Conservation (phyloP, 1,140 invertebrate genomes). For the Armadillidium nasatum region DNA sequence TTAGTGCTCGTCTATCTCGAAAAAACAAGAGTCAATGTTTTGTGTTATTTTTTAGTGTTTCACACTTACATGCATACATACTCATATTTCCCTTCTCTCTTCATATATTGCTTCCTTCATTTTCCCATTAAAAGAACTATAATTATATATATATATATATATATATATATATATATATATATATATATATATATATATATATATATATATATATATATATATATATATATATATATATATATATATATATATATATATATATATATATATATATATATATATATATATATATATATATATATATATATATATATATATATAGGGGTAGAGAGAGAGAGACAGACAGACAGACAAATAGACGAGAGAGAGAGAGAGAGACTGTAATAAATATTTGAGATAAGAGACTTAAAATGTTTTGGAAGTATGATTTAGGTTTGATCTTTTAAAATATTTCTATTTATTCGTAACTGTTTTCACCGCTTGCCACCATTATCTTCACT, state of each 20-base stretch:
- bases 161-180: conserved; percentile 9
- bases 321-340: background rate
- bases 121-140: no score
- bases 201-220: background rate
- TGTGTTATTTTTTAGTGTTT: no score
- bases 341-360: background rate
- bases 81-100: no score
- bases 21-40: no score
- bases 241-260: background rate
- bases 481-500: no score
- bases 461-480: background rate
- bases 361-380: background rate
- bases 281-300: background rate
- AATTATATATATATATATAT: background rate
- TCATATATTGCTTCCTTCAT: no score
- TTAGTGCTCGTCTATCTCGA: no score
- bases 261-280: background rate
- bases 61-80: no score
- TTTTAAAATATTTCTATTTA: background rate
- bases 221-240: background rate
- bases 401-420: background rate
- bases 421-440: no score
- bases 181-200: conserved; percentile 2
- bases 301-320: background rate
- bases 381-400: background rate